Percentiles rank a stretch among this genome's conserved stretches.
These are phyloP conservation scores for Pinctada fucata DNA, from an alignment of 2,888 invertebrate species.

Conservation along the genomic window DNA sequence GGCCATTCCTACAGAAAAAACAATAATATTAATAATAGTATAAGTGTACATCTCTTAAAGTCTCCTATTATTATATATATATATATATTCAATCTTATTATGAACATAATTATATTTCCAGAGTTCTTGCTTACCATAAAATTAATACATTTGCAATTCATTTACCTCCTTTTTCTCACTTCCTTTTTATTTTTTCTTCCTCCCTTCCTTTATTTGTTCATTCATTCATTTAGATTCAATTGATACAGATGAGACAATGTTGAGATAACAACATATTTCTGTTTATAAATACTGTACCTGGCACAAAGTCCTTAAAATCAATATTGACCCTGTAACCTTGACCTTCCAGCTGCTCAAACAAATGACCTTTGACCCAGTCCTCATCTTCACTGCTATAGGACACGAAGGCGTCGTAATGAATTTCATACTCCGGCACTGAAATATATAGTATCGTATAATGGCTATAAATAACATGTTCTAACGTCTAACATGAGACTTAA, in stretches of 20 bases:
- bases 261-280: no score
- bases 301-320: conserved; percentile 58
- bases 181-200: no score
- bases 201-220: no score
- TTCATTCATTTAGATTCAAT: no score
- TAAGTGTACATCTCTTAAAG: not conserved
- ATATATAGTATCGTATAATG: not conserved
- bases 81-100: no score
- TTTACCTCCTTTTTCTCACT: no score
- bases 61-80: no score
- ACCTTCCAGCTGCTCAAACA: conserved; percentile 43
- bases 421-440: conserved; percentile 44
- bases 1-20: conserved; percentile 48
- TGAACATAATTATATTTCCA: no score
- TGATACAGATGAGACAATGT: no score
- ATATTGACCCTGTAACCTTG: conserved; percentile 52
- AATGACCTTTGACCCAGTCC: conserved; percentile 51
- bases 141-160: not conserved
- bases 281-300: conserved; percentile 38
- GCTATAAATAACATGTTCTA: no score
- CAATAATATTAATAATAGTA: not conserved
- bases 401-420: conserved; percentile 58
- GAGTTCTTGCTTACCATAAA: not conserved
- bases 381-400: conserved; percentile 56
- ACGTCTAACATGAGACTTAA: no score